These are phyloP conservation scores for Orycteropus afer DNA, from an alignment of 2,113 vertebrate species.

Conservation along the genomic window DNA sequence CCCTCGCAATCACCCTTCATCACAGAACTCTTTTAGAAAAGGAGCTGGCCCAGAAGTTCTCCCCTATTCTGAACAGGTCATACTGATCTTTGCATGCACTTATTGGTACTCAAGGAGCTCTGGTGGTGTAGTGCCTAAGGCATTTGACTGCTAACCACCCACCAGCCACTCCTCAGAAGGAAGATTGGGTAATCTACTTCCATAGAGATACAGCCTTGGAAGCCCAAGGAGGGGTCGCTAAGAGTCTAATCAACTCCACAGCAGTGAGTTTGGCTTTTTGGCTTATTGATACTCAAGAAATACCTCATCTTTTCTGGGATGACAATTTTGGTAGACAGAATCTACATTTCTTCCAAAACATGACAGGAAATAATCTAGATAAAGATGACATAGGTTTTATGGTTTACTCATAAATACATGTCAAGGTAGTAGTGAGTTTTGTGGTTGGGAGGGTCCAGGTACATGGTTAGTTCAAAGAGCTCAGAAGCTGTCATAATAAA, in stretches of 20 bases:
- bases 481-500: neutral
- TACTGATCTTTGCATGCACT: neutral
- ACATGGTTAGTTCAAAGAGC: neutral
- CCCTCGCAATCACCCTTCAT: neutral
- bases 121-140: too few species aligned
- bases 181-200: too few species aligned
- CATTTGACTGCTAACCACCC: too few species aligned
- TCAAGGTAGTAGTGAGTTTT: neutral
- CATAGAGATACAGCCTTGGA: too few species aligned
- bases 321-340: neutral
- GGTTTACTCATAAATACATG: neutral
- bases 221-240: too few species aligned
- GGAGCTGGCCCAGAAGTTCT: neutral
- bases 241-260: too few species aligned
- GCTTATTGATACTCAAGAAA: too few species aligned
- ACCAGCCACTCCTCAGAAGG: too few species aligned
- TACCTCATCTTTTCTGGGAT: neutral
- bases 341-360: neutral
- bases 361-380: neutral
- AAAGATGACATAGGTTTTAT: neutral
- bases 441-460: neutral
- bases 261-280: too few species aligned
- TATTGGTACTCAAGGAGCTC: neutral
- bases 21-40: neutral
- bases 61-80: neutral